Evolutionary conservation across 2,888 invertebrate genomes (phyloP).

Genomic region (Cantharis lateralis): DNA sequence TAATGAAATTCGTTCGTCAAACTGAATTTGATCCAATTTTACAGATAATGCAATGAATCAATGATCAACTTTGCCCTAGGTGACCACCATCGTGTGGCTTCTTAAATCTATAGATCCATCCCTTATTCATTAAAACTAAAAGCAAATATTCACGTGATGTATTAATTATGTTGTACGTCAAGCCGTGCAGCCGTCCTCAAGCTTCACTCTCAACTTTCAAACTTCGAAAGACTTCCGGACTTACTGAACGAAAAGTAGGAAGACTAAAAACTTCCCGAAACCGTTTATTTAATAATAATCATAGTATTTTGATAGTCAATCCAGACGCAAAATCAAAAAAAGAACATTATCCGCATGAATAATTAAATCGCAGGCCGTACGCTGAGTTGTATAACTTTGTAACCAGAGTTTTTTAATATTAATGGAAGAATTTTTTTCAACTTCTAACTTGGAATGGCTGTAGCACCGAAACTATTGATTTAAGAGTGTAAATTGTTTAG

Average conservation of each 20-base stretch:
- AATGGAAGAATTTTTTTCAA: too few species aligned
- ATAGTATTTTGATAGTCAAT: too few species aligned
- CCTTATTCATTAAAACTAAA: background rate
- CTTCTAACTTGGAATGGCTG: too few species aligned
- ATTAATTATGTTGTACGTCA: background rate
- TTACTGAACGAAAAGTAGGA: background rate
- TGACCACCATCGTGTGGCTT: background rate
- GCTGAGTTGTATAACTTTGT: too few species aligned
- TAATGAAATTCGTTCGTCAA: background rate
- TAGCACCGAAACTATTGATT: too few species aligned
- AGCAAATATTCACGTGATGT: background rate
- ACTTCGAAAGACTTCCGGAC: background rate
- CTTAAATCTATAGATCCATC: background rate
- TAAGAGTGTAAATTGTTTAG: too few species aligned
- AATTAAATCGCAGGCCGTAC: too few species aligned
- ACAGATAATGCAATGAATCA: background rate
- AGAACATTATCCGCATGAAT: too few species aligned
- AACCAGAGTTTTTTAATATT: too few species aligned
- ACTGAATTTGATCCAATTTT: background rate
- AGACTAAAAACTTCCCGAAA: too few species aligned
- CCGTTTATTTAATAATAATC: too few species aligned
- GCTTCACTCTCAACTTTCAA: background rate
- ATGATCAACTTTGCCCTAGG: background rate
- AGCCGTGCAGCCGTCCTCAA: background rate
- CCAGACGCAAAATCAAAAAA: too few species aligned